Evolutionary conservation across 2,797 vertebrate genomes (phyloP), one percentile per base, ranked within the genome.

Genomic region (Alca torda): DNA sequence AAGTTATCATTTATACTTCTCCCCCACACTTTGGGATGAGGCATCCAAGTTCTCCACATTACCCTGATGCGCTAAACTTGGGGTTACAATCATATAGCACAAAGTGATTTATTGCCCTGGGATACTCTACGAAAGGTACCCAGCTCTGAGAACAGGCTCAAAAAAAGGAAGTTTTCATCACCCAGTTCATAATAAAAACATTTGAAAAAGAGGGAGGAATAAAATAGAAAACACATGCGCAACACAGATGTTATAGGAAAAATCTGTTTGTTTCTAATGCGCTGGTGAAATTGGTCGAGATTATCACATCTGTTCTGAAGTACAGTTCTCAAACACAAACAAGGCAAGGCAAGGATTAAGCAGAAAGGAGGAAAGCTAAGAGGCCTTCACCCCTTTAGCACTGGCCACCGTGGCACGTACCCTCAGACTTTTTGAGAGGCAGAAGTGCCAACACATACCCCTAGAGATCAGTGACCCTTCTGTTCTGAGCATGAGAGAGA

Each of bases 381-480:
- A 60, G 28, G 23, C 10, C 19, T 74, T 63, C 0, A 0, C 3
- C 5, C 26, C 35, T 72, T 50, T n/a, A 1, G 0, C 3, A 1
- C 45, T 60, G 48, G 53, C 37, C 51, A 23, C 43, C 0, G 0
- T 25, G 60, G 59, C 41, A 51, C 0, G 1, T 10, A 57, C 7
- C 13, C 30, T 45, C 21, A 23, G 2, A 25, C 8, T 24, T 43
- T 3, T 2, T 14, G 17, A 69, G 60, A 77, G 33, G 53, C 48
- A 63, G 59, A 59, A 23, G 37, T 65, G 64, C 67, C 67, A 87
- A 54, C 12, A 57, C 10, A 48, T 4, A 28, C 1, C 2, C 31
- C 43, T 19, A 18, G 53, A 76, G 21, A 74, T 11, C 37, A 19
- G 21, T 10, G 33, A 24, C 24, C 31, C 28, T 37, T 57, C 63